Evolutionary conservation across 53 echinoderm and acorn worm genomes (phyloP), one percentile per base, ranked within the genome.

Genomic region (Hippasteria phrygiana): DNA sequence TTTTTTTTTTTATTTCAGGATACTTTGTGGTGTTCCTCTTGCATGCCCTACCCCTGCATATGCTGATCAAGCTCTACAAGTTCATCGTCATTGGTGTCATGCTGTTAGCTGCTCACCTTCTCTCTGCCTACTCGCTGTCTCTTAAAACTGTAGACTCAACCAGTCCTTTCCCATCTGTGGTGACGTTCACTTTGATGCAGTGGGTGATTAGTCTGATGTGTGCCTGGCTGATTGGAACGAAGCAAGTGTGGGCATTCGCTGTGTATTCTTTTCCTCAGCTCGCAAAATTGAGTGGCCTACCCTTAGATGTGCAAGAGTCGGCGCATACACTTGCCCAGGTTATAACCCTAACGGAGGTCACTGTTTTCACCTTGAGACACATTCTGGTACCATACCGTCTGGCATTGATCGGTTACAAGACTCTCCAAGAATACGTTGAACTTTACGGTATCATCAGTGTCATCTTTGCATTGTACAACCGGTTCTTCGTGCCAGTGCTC

Each of bases 391-490:
- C 95, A 0, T 97, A 93, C 78, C 87, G 90, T n/a, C 88, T 97
- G 33, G 95, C 93, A 0, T 62, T 97, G 54, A 93, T 92, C 38
- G 95, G 97, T 12, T 91, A 95, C 40, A 93, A 91, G 71, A 92
- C 91, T 17, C 74, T 97, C 55, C 93, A 93, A 67, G 95, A 95
- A 65, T 95, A 97, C n/a, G 53, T 94, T 6, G 94, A 99, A 74
- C 88, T 94, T 7, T 95, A 96, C 12, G 94, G 95, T 17, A 89
- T 94, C n/a, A 74, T 96, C 55, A 96, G 94, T 41, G 94, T 96
- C 51, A 84, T 96, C 63, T 89, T 94, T 83, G 93, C 93, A 0
- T 39, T 99, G 34, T 99, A 96, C 86, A 99, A 94, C 74, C 78
- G 90, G 34, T 91, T 96, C 88, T 99, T 99, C 72, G 89, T 94